Percentiles rank a stretch among this genome's conserved stretches.
These are phyloP conservation scores for Thinocorus orbignyianus DNA, from an alignment of 2,113 vertebrate species.

Conservation along the genomic window DNA sequence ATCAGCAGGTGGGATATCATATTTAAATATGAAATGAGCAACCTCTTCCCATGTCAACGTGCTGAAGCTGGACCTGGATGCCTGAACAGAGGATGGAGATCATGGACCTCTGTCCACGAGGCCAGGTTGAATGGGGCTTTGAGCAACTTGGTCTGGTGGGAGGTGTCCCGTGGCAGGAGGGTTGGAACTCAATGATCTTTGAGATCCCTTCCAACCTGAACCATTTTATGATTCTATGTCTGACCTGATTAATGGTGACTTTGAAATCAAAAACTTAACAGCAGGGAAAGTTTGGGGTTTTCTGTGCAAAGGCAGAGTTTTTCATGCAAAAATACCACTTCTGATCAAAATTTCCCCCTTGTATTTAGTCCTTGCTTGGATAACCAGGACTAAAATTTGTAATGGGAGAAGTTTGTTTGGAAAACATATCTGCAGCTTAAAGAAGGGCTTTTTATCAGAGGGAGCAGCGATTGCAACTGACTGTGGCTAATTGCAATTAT, in stretches of 20 bases:
- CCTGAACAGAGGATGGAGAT: no score
- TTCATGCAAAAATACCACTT: accelerated
- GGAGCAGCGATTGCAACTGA: background rate
- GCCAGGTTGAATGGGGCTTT: no score
- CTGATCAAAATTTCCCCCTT: accelerated
- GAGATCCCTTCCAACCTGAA: no score
- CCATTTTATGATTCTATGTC: no score
- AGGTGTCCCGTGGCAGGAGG: no score
- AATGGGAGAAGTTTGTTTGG: background rate
- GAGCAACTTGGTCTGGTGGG: no score
- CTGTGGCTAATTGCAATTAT: background rate
- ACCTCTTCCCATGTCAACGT: no score
- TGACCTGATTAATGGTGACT: accelerated
- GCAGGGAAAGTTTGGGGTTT: background rate
- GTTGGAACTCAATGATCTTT: no score
- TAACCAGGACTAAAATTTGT: background rate
- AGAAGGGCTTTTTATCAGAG: background rate
- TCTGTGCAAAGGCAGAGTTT: background rate
- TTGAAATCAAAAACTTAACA: background rate
- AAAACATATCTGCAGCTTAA: background rate
- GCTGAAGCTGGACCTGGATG: no score
- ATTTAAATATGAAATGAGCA: no score
- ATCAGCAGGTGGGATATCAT: no score
- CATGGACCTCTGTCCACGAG: no score
- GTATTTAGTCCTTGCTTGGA: background rate